phyloP scores from a whole-genome alignment of 2,888 invertebrate genomes.

The Falcaria lacertinaria region DNA sequence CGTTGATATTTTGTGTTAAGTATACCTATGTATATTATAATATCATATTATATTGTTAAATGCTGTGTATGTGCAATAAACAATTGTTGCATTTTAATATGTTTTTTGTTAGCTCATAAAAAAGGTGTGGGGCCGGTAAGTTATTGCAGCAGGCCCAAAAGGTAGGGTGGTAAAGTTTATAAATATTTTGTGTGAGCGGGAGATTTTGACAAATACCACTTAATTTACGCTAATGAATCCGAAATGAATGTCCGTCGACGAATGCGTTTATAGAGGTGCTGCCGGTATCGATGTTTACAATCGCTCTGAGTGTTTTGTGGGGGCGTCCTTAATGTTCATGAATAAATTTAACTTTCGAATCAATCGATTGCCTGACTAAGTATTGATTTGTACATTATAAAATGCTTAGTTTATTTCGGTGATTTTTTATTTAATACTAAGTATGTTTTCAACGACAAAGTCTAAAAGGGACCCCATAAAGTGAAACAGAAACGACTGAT shows the following conservation, averaged over 20 bases:
- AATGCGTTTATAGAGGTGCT: constrained; percentile 44
- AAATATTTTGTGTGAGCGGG: constrained; percentile 66
- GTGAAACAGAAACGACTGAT: background rate
- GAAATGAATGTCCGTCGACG: constrained; percentile 63
- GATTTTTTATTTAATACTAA: background rate
- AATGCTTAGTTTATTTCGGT: background rate
- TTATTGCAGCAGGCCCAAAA: constrained; percentile 52
- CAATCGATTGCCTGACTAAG: background rate
- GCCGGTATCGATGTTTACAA: constrained; percentile 20
- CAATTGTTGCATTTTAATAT: constrained; percentile 31
- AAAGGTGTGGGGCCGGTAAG: constrained; percentile 47
- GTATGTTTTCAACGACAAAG: background rate
- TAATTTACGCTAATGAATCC: constrained; percentile 76
- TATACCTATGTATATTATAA: constrained; percentile 43
- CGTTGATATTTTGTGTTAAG: constrained; percentile 55
- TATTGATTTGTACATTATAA: background rate
- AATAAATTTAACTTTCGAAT: constrained; percentile 10
- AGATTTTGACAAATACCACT: constrained; percentile 76
- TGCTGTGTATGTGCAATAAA: constrained; percentile 43
- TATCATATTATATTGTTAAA: constrained; percentile 46
- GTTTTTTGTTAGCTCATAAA: constrained; percentile 27
- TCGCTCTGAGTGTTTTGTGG: background rate
- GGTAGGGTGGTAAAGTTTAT: constrained; percentile 55
- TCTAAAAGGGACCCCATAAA: background rate
- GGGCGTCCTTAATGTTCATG: constrained; percentile 2